Conservation (phyloP, 37 sponge, comb jelly and placozoan genomes). For the Geodia barretti region DNA sequence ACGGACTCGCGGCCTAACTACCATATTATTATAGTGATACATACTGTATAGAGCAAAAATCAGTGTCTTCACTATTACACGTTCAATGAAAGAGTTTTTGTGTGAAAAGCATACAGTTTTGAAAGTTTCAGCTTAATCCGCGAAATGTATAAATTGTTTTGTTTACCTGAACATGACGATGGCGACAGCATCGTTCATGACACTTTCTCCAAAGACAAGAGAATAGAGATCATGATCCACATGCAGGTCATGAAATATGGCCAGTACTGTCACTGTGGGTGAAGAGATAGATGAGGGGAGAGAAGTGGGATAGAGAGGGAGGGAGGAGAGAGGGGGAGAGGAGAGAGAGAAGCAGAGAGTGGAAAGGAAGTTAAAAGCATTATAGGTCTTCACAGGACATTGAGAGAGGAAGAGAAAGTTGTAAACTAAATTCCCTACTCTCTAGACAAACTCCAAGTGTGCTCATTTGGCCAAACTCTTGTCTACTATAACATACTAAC, state of each 20-base stretch:
- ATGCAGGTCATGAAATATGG: slow-evolving; percentile 95
- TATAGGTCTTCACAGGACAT: too few relatives aligned
- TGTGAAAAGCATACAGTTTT: too few relatives aligned
- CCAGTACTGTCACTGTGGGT: slow-evolving; percentile 90
- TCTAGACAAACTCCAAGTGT: too few relatives aligned
- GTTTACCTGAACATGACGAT: slow-evolving; percentile 86
- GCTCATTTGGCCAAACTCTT: too few relatives aligned
- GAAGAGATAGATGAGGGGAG: neutral
- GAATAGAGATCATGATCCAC: slow-evolving; percentile 94
- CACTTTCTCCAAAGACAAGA: slow-evolving; percentile 98
- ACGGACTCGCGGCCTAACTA: too few relatives aligned
- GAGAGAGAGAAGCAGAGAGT: slow-evolving; percentile 1
- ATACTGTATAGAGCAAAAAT: too few relatives aligned
- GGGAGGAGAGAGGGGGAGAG: slow-evolving; percentile 1
- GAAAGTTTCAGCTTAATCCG: too few relatives aligned
- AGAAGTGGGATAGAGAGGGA: slow-evolving; percentile 1
- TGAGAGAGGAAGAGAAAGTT: neutral
- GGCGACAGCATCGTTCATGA: slow-evolving; percentile 99
- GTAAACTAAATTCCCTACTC: neutral
- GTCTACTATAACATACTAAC: too few relatives aligned
- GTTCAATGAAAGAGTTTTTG: too few relatives aligned
- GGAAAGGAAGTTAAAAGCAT: neutral
- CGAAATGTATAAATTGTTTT: too few relatives aligned
- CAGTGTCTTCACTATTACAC: too few relatives aligned
- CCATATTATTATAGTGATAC: too few relatives aligned